phyloP scores from a whole-genome alignment of 2,888 invertebrate genomes.

The Holacanthella duospinosa region DNA sequence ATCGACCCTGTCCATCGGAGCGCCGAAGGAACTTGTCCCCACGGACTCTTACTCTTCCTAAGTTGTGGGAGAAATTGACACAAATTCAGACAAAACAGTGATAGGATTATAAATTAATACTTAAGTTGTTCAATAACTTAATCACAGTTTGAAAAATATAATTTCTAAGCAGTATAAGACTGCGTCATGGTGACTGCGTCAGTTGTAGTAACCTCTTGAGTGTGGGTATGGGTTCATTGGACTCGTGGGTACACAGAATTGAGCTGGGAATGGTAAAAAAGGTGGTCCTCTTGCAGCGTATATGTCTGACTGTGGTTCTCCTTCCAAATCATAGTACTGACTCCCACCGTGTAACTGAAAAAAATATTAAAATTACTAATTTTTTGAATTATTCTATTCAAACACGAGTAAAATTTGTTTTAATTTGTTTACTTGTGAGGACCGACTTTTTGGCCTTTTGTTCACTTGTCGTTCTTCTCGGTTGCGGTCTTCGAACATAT shows the following conservation, averaged over 20 bases:
- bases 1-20: no score
- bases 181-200: not conserved
- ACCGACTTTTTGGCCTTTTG: conserved; percentile 33
- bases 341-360: conserved; percentile 74
- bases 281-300: conserved; percentile 30
- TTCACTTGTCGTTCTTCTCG: no score
- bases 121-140: no score
- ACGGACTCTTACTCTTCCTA: no score
- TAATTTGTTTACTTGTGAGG: conserved; percentile 30
- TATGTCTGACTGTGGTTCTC: conserved; percentile 34
- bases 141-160: no score
- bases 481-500: conserved; percentile 35
- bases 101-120: no score
- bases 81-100: no score
- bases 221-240: conserved; percentile 17
- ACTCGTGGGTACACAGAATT: conserved; percentile 32
- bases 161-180: no score
- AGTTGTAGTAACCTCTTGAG: conserved; percentile 16
- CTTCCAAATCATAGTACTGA: conserved; percentile 69
- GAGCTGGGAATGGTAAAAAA: conserved; percentile 22
- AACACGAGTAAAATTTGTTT: not conserved
- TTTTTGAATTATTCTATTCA: not conserved
- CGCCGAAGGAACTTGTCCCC: no score
- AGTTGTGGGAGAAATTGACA: no score
- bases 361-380: conserved; percentile 5